These are phyloP conservation scores for Chrysolina haemoptera DNA, from an alignment of 2,888 invertebrate species.

Conservation along the genomic window DNA sequence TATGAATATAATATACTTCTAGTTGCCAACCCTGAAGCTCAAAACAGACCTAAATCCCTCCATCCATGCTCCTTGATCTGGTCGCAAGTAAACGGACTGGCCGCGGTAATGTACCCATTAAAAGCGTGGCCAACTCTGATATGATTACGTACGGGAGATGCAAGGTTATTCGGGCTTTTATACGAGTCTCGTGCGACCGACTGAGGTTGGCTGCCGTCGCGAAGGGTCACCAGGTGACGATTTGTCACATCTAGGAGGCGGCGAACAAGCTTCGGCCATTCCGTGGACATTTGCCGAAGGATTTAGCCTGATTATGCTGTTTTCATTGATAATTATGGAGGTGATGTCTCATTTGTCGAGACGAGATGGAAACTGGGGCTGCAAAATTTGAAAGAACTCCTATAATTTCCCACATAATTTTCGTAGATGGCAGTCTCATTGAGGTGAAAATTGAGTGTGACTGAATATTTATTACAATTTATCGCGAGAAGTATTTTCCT, in stretches of 20 bases:
- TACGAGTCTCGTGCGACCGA: slow-evolving; percentile 65
- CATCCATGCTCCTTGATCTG: slow-evolving; percentile 27
- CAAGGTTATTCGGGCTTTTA: slow-evolving; percentile 60
- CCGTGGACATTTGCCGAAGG: slow-evolving; percentile 63
- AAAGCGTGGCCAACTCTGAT: slow-evolving; percentile 58
- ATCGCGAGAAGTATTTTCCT: no score
- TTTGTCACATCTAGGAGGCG: slow-evolving; percentile 70
- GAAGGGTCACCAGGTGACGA: slow-evolving; percentile 71
- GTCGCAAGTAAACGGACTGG: slow-evolving; percentile 58
- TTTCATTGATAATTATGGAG: slow-evolving; percentile 57
- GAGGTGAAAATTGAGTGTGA: neutral
- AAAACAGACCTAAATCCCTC: slow-evolving; percentile 13
- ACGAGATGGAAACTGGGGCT: slow-evolving; percentile 24
- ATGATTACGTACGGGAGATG: slow-evolving; percentile 65
- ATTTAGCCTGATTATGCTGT: slow-evolving; percentile 53
- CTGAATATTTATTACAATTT: no score
- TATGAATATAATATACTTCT: no score
- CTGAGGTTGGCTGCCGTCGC: slow-evolving; percentile 65
- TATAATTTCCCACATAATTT: neutral
- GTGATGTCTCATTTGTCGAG: neutral
- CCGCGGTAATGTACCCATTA: slow-evolving; percentile 67
- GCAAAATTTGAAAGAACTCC: slow-evolving; percentile 40
- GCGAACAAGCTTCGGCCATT: slow-evolving; percentile 70
- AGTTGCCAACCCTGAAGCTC: no score
- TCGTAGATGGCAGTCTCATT: neutral